Conservation (phyloP, 1,140 invertebrate genomes). For the Chelonus insularis region DNA sequence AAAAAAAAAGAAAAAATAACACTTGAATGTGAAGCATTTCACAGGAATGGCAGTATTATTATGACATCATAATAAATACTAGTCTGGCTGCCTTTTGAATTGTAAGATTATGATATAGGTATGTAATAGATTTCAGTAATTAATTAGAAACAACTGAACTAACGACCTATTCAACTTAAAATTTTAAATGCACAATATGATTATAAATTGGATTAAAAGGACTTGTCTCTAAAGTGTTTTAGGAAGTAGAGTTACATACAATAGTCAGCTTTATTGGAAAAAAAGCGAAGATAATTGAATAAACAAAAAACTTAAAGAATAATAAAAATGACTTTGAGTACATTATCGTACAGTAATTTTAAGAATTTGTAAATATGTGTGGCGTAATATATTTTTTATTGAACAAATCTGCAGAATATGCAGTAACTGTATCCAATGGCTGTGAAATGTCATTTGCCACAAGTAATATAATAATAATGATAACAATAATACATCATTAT, state of each 20-base stretch:
- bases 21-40: background rate
- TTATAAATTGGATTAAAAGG: too few species aligned
- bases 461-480: constrained; percentile 28
- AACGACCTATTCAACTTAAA: background rate
- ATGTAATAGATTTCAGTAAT: background rate
- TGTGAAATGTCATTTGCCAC: constrained; percentile 33
- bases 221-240: too few species aligned
- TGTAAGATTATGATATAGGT: background rate
- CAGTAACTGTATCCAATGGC: constrained; percentile 33
- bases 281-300: background rate
- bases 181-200: background rate
- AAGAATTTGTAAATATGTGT: constrained; percentile 30
- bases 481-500: too few species aligned
- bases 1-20: constrained; percentile 14
- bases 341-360: constrained; percentile 3
- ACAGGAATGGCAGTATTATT: background rate
- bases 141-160: background rate
- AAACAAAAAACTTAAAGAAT: background rate
- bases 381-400: constrained; percentile 32
- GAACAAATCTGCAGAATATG: constrained; percentile 25
- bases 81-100: background rate
- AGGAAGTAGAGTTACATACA: too few species aligned
- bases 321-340: background rate
- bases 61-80: background rate
- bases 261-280: too few species aligned